These are phyloP conservation scores for Gastrophryne carolinensis DNA, from an alignment of 2,797 vertebrate species.

Conservation along the genomic window DNA sequence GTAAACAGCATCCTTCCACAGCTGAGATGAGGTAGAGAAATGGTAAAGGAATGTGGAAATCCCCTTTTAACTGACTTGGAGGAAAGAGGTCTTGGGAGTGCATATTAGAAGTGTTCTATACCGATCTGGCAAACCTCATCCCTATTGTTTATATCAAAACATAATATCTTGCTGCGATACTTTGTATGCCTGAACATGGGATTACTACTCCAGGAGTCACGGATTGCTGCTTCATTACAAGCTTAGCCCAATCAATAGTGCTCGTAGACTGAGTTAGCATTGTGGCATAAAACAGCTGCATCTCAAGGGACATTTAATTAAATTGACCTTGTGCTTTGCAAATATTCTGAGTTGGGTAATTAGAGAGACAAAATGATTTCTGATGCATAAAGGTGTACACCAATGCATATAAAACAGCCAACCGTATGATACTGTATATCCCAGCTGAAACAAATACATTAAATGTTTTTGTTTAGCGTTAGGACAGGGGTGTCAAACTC, in stretches of 20 bases:
- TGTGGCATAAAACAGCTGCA: neutral
- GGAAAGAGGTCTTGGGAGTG: too few relatives aligned
- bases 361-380: slow-evolving; percentile 17
- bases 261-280: slow-evolving; percentile 17
- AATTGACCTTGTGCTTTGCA: slow-evolving; percentile 22
- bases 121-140: neutral
- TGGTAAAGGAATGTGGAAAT: too few relatives aligned
- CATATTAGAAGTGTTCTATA: neutral
- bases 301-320: slow-evolving; percentile 32
- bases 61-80: too few relatives aligned
- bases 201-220: neutral
- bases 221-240: slow-evolving; percentile 32
- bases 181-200: neutral
- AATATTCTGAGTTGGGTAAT: neutral
- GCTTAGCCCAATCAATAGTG: slow-evolving; percentile 27
- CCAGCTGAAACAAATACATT: too few relatives aligned
- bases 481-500: too few relatives aligned
- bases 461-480: too few relatives aligned
- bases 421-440: too few relatives aligned
- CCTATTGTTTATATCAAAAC: neutral
- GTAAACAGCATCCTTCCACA: too few relatives aligned
- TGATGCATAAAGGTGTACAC: neutral
- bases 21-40: too few relatives aligned
- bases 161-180: neutral
- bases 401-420: neutral